Base-by-base conservation (phyloP, 2,113 vertebrate genomes). In the Amazona vittata region DNA sequence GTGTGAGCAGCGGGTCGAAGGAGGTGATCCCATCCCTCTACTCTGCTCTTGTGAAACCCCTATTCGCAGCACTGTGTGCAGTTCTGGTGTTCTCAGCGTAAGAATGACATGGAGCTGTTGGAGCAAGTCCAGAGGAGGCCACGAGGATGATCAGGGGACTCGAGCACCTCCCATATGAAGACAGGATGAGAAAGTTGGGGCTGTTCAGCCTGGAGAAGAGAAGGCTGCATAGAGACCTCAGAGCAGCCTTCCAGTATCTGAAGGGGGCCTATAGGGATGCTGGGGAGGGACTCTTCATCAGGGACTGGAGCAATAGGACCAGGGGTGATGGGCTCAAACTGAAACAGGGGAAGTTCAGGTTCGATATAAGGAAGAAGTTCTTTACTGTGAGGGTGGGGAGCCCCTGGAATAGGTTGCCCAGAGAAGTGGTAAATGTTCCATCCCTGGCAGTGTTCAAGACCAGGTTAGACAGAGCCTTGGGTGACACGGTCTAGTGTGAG, bases 91-190 rank as follows among this genome's bases (percentile, higher is more conserved):
- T 24, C 49, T 50, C 5, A 50, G 49, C 49, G 25, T 25, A 50
- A 50, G 49, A 50, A 50, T 22, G 49, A 50, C 49, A 50, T 25
- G 49, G 49, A 50, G 25, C 49, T 50, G 49, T 25, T 50, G 8
- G 13, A 50, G 49, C 49, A 50, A 59, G 57, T 59, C 20, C 57
- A 59, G 33, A 57, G 57, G 9, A 59, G 57, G 9, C 33, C 20
- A 15, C 9, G 1, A 59, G 33, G 55, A n/a, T n/a, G 55, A n/a
- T 1, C 55, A n/a, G 20, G 55, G 55, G 33, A 37, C 55, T 59
- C 0, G 12, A 59, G 1, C 33, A 59, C 55, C 55, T n/a, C 33
- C 33, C 5, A 4, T 14, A 59, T 9, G 19, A 3, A n/a, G 20
- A 6, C 8, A 59, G 55, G 12, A 5, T 59, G 33, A 59, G 55